phyloP scores from a whole-genome alignment of 2,797 vertebrate genomes.

The Micrastur ruficollis region DNA sequence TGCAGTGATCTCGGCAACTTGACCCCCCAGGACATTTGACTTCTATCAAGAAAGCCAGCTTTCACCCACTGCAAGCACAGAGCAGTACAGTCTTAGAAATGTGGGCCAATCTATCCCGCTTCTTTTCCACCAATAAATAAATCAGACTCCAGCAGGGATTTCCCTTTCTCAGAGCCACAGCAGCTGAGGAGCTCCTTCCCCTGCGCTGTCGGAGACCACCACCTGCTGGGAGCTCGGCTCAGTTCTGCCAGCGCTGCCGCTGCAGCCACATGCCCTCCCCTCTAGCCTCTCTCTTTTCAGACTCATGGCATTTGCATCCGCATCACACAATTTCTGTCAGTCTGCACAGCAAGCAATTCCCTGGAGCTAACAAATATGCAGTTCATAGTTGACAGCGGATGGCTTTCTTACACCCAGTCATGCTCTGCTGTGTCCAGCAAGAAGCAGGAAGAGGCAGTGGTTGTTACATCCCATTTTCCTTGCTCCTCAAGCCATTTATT shows the following conservation, averaged over 20 bases:
- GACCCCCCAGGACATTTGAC: not conserved
- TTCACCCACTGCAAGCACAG: not conserved
- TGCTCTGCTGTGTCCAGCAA: not conserved
- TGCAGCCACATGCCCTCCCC: not conserved
- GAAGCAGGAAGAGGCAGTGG: not conserved
- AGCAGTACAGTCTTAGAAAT: not conserved
- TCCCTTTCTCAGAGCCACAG: not conserved
- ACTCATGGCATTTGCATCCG: not conserved
- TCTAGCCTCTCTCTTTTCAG: not conserved
- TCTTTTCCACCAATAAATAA: not conserved
- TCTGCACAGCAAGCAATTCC: not conserved
- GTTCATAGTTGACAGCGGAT: not conserved
- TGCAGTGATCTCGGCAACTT: not conserved
- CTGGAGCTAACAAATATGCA: not conserved
- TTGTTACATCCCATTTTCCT: not conserved
- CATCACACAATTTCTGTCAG: not conserved
- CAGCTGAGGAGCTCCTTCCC: not conserved
- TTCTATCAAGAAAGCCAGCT: not conserved
- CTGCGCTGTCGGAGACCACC: not conserved
- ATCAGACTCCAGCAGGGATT: not conserved
- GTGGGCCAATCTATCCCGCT: not conserved
- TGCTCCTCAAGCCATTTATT: not conserved
- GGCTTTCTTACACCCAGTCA: not conserved
- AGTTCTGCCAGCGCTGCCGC: not conserved
- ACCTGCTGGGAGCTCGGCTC: not conserved